Evolutionary conservation across 2,797 vertebrate genomes (phyloP), one percentile per base, ranked within the genome.

Genomic region (Tiaroga cobitis): DNA sequence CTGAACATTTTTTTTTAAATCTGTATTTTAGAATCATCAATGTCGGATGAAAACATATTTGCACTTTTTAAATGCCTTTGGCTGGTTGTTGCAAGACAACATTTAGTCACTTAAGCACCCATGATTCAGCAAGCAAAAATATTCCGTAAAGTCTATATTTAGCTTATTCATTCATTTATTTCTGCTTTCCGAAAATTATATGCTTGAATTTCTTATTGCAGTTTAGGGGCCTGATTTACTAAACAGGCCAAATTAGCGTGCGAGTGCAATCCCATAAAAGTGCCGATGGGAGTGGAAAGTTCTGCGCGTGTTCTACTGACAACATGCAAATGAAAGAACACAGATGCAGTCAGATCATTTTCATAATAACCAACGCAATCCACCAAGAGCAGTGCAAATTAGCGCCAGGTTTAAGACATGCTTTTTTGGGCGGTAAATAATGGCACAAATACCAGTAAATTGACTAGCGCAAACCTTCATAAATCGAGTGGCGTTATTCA

Each of bases 11-110:
- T 34, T 34, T 34, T 32, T 61, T 61, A 61, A 26, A 61, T 61
- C 24, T 11, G 56, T n/a, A 59, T 61, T 63, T 63, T 63, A 61
- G 56, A 61, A 61, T 61, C 9, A n/a, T 24, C n/a, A 67, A 19
- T 34, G 29, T 34, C 63, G 32, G 26, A 24, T 49, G 26, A 67
- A 32, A 80, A 67, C 3, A 81, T 59, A 43, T 26, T 21, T 70
- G 46, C 24, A 68, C 46, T 70, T 56, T 49, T 54, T 39, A 8
- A 41, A 81, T 81, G 37, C n/a, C 34, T 70, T 81, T 26, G 43
- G 32, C 37, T 29, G 34, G 15, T 26, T 81, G 67, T 70, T 81
- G 34, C 32, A 41, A 9, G 26, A 74, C 26, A 51, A 51, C 32
- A 39, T 81, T 51, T 69, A 18, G 79, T 69, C 65, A 81, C 9